Base-by-base conservation (phyloP, 2,797 vertebrate genomes). In the Pseudopleuronectes americanus region DNA sequence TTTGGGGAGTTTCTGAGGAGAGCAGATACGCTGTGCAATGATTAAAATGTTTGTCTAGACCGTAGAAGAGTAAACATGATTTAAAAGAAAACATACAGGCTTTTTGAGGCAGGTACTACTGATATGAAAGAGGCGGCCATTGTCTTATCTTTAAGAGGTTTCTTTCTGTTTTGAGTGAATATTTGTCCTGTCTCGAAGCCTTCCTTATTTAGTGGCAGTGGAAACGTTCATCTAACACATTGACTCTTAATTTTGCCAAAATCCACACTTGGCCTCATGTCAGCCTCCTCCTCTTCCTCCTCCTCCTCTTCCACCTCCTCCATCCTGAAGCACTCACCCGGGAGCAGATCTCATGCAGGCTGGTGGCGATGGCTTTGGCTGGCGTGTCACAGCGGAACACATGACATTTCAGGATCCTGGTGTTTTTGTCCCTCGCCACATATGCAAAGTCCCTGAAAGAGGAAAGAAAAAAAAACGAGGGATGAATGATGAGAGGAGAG, bases 361-460 rank as follows among this genome's bases (percentile, higher is more conserved):
- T 99, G 10, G 98, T 99, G 88, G 98, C 98, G 2, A 99, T 99
- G 93, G 97, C 97, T 96, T 99, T 99, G 76, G 98, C 98, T 63
- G 97, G 97, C 1, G 97, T 99, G 93, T 99, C 98, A 97, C 98
- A 99, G 89, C 98, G 97, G 90, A 99, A 99, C 83, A 99, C 98
- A 92, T 99, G 98, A 95, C 98, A 99, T 96, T 99, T 99, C 94
- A 99, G 93, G 89, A 99, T 97, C 84, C 97, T 94, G 22, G 98
- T 99, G 84, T 98, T 97, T 92, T 95, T 98, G 87, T 99, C 98
- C 89, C 98, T 95, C 0, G 98, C 98, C 87, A 99, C 98, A 0
- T 99, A 99, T 49, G 98, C 98, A 87, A 99, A 99, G 87, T 99
- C 98, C 92, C 98, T 99, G 89, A 7, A 56, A 90, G 75, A 89